Evolutionary conservation across 2,888 invertebrate species (phyloP).

Genomic region (Empis livida): DNA sequence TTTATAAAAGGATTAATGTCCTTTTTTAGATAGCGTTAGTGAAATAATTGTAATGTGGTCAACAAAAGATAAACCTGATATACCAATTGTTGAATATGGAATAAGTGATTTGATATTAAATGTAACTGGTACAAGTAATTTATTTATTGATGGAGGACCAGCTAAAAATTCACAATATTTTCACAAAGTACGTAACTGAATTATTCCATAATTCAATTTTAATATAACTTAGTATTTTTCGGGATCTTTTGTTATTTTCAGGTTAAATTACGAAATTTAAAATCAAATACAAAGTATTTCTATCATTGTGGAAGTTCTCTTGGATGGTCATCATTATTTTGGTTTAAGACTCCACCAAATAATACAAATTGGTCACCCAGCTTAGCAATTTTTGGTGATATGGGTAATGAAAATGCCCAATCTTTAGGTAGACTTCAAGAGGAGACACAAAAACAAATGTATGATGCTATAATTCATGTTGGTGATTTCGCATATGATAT

Average conservation of each 20-base stretch:
- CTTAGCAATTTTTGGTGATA: slow-evolving; percentile 82
- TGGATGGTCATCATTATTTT: slow-evolving; percentile 74
- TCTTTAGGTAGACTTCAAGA: slow-evolving; percentile 73
- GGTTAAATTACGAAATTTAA: slow-evolving; percentile 42
- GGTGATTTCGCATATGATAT: slow-evolving; percentile 95
- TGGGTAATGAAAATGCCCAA: slow-evolving; percentile 84
- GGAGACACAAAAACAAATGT: slow-evolving; percentile 65
- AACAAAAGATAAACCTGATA: slow-evolving; percentile 52
- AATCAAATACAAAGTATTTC: slow-evolving; percentile 52
- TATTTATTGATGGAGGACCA: slow-evolving; percentile 64
- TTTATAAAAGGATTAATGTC: not conserved
- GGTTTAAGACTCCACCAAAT: slow-evolving; percentile 57
- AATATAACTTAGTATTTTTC: not conserved
- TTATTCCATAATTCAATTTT: too few species aligned
- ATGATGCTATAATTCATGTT: slow-evolving; percentile 82
- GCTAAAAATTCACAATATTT: slow-evolving; percentile 55
- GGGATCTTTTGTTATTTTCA: slow-evolving; percentile 8
- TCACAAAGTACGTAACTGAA: slow-evolving; percentile 49
- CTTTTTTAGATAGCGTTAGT: slow-evolving; percentile 42
- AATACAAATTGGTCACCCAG: slow-evolving; percentile 61
- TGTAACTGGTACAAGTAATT: slow-evolving; percentile 42
- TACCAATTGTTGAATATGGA: slow-evolving; percentile 64
- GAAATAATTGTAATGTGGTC: slow-evolving; percentile 76
- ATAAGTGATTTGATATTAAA: slow-evolving; percentile 42
- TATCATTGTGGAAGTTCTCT: slow-evolving; percentile 67